These are phyloP conservation scores for Terrapene triunguis DNA, from an alignment of 2,113 vertebrate species.

Conservation along the genomic window DNA sequence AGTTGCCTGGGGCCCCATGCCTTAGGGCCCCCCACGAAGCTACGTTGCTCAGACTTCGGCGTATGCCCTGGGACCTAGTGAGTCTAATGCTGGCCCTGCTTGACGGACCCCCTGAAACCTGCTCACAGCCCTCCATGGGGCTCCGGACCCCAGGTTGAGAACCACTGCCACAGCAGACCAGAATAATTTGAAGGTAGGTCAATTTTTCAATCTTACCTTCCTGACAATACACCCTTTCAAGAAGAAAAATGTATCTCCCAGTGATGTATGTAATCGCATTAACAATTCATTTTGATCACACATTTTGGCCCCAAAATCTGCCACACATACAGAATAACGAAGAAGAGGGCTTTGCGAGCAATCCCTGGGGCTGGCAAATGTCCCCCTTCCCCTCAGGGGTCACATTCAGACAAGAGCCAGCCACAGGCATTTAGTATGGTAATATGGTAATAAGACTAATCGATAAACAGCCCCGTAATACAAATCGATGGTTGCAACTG, in stretches of 20 bases:
- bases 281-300: rapidly evolving
- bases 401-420: rapidly evolving
- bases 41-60: no score
- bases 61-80: no score
- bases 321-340: rapidly evolving
- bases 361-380: rapidly evolving
- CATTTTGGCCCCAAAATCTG: rapidly evolving
- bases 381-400: rapidly evolving
- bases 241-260: rapidly evolving
- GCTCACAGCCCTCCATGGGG: no score
- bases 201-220: neutral
- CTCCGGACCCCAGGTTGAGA: no score
- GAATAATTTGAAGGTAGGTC: rapidly evolving
- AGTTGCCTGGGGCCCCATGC: no score
- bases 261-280: rapidly evolving
- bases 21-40: no score
- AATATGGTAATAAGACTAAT: neutral
- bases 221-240: rapidly evolving
- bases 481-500: neutral
- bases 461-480: rapidly evolving
- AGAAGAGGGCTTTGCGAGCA: neutral
- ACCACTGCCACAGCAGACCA: neutral
- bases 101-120: no score
- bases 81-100: no score
- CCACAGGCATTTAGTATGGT: no score